Percentiles rank a stretch among this genome's conserved stretches.
phyloP scores from a whole-genome alignment of 1,140 invertebrate species.

The Lucilia sericata region DNA sequence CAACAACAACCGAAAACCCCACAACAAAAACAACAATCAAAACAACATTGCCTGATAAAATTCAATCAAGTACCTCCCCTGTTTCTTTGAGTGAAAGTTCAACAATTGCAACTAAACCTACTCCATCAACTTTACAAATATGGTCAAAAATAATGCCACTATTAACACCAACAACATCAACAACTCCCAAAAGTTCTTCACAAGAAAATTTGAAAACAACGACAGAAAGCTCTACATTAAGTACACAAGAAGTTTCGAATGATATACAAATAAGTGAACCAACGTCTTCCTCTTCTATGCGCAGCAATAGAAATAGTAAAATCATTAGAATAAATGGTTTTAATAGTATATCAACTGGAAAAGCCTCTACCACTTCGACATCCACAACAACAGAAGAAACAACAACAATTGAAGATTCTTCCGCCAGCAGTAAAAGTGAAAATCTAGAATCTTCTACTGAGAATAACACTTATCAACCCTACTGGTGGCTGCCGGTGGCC shows the following conservation, averaged over 20 bases:
- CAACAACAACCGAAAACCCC: slow-evolving; percentile 38
- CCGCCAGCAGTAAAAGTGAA: not conserved
- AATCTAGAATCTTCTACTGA: not conserved
- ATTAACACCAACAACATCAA: slow-evolving; percentile 27
- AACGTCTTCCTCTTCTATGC: slow-evolving; percentile 51
- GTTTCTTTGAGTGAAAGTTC: slow-evolving; percentile 28
- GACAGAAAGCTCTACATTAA: not conserved
- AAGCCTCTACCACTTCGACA: not conserved
- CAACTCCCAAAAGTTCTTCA: not conserved
- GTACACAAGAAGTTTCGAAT: not conserved
- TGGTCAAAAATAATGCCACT: slow-evolving; percentile 48
- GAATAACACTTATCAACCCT: slow-evolving; percentile 49
- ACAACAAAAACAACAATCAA: slow-evolving; percentile 19
- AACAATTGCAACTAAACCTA: not conserved
- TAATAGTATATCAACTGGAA: slow-evolving; percentile 5
- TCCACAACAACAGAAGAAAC: slow-evolving; percentile 45
- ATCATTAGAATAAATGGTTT: slow-evolving; percentile 56
- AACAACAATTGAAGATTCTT: slow-evolving; percentile 45
- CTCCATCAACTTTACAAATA: slow-evolving; percentile 26
- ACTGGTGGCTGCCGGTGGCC: slow-evolving; percentile 59
- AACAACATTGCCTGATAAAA: not conserved
- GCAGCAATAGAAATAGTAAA: slow-evolving; percentile 65
- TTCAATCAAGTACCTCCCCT: not conserved
- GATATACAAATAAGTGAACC: not conserved
- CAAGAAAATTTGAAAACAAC: no score